Base-by-base conservation (phyloP, 2,113 vertebrate species). In the Ploceus nigricollis region DNA sequence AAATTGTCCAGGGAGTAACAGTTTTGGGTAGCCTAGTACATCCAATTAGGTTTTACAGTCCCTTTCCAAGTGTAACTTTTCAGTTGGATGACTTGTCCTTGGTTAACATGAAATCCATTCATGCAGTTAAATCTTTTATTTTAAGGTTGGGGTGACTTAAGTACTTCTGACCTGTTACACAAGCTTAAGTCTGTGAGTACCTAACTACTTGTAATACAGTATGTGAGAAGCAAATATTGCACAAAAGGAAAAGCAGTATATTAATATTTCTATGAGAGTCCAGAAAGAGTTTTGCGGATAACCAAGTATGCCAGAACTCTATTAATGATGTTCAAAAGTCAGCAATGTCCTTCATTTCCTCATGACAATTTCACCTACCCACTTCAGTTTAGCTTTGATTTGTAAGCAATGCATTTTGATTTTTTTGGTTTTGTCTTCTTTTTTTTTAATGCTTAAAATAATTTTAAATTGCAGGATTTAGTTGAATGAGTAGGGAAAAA, bases 341-440 rank as follows among this genome's bases (percentile, higher is more conserved):
- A 35, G 23, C 8, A 51, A 56, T 35, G 11, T 58, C n/a, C 27
- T 39, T 58, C 1, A 5, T 30, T 39, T 80, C 35, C 21, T 72
- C 15, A 69, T 0, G 7, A 70, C 2, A 25, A 2, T 72, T 92
- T 72, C 42, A 82, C 14, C 15, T 63, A 73, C 14, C 18, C 4
- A 35, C 2, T 80, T 69, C 11, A 18, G 8, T 40, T 71, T 33
- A 40, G 12, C 37, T 53, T 40, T 71, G 50, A 19, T 53, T 81
- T 73, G 5, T 13, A 63, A 48, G 23, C 6, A 20, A 4, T 30
- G 4, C 0, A 1, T 40, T 88, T 63, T 27, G 35, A 4, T 15
- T 40, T 40, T 37, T 15, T n/a, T 47, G 35, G 23, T 9, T 23
- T 44, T 8, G 40, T 42, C 40, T 42, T 48, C 11, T 27, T 47